These are phyloP conservation scores for Phrynosoma platyrhinos DNA, from an alignment of 2,113 vertebrate species.

Conservation along the genomic window DNA sequence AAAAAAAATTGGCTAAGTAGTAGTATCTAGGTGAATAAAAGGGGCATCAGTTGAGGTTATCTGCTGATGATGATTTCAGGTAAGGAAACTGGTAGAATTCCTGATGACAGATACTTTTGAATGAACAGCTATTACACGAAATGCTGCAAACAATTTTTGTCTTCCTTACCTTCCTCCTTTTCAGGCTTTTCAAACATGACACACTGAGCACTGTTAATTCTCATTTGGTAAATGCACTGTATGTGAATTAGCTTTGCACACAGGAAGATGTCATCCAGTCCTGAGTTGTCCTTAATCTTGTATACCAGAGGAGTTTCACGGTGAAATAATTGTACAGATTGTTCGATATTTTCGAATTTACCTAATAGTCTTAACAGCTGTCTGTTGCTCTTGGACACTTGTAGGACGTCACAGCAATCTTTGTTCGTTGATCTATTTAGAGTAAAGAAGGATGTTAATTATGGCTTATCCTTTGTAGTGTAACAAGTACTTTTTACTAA, in stretches of 20 bases:
- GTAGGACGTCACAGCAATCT: conserved; percentile 63
- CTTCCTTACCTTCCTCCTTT: not conserved
- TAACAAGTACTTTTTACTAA: conserved; percentile 76
- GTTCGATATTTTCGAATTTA: not conserved
- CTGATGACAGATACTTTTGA: not conserved
- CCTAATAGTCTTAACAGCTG: conserved; percentile 35
- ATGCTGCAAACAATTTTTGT: not conserved
- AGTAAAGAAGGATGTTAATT: conserved; percentile 67
- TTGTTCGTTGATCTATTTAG: conserved; percentile 63
- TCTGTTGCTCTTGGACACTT: conserved; percentile 61
- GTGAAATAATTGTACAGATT: not conserved
- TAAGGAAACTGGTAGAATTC: conserved; percentile 5
- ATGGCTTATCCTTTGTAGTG: conserved; percentile 67
- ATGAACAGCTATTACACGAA: not conserved
- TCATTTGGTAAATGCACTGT: not conserved
- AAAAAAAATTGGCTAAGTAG: not conserved
- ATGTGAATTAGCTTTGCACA: not conserved
- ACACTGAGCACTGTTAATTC: not conserved
- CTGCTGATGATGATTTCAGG: conserved; percentile 18
- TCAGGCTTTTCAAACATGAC: not conserved
- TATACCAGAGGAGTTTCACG: not conserved
- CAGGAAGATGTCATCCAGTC: not conserved
- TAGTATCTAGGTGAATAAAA: not conserved
- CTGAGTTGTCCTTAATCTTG: not conserved
- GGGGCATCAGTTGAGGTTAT: not conserved